phyloP scores from a whole-genome alignment of 1,140 invertebrate genomes.

The Brachionus asplanchnoidis region DNA sequence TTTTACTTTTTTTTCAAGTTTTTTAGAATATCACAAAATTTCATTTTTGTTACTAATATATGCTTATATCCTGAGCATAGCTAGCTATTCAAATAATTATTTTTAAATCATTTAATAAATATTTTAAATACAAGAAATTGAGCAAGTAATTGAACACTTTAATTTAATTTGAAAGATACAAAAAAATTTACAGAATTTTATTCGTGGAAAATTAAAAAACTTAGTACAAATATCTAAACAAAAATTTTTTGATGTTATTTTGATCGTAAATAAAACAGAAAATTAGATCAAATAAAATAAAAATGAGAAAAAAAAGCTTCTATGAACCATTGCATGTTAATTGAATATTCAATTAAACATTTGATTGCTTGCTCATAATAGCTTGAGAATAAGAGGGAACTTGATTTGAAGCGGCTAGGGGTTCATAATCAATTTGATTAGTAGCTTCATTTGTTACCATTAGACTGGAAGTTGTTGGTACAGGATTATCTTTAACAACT shows the following conservation, averaged over 20 bases:
- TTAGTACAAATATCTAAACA: neutral
- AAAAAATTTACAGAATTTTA: conserved; percentile 2
- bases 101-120: too few species aligned
- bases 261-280: neutral
- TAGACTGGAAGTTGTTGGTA: neutral
- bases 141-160: too few species aligned
- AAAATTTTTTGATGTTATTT: neutral
- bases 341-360: neutral
- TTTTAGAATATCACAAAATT: too few species aligned
- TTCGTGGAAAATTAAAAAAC: neutral
- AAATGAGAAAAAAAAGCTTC: neutral
- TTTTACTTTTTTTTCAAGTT: too few species aligned
- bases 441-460: neutral
- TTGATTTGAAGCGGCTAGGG: neutral
- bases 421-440: neutral
- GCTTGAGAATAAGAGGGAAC: conserved; percentile 10
- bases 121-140: too few species aligned
- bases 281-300: neutral
- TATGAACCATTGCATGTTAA: neutral
- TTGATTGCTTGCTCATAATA: neutral
- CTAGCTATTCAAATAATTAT: too few species aligned
- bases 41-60: too few species aligned
- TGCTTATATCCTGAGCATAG: too few species aligned
- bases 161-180: neutral
- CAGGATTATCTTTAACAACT: neutral